Conservation (phyloP, 2,888 invertebrate species). For the Ophion ellenae region DNA sequence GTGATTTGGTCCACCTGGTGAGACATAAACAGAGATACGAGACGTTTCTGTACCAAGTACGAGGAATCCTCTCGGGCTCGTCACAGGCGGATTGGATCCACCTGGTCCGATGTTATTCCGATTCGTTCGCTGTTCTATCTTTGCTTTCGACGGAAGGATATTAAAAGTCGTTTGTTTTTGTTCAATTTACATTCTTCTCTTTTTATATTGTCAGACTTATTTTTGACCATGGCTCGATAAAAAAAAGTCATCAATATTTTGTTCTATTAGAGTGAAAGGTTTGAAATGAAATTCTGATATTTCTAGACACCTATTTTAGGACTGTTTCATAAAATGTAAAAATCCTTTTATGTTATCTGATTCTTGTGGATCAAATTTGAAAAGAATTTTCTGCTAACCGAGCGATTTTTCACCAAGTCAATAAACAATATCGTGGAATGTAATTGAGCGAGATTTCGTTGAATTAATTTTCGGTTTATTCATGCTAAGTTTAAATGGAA, state of each 20-base stretch:
- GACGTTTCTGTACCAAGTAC: constrained; percentile 63
- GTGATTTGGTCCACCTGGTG: constrained; percentile 80
- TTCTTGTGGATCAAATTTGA: no score
- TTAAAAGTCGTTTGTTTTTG: constrained; percentile 29
- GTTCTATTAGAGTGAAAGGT: neutral
- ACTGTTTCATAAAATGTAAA: no score
- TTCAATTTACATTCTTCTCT: constrained; percentile 6
- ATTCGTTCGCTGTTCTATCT: constrained; percentile 36
- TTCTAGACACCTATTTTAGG: no score
- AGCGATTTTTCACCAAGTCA: no score
- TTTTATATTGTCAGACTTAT: neutral
- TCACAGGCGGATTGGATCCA: constrained; percentile 76
- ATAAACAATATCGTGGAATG: no score
- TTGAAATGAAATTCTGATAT: no score
- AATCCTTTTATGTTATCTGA: no score
- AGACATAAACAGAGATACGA: constrained; percentile 76
- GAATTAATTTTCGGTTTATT: no score
- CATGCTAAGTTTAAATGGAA: no score
- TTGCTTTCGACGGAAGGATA: constrained; percentile 34
- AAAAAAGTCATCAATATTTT: neutral
- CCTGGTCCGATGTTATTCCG: constrained; percentile 71
- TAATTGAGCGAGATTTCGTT: no score
- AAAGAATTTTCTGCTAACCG: no score
- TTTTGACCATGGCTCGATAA: neutral
- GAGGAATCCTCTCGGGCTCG: constrained; percentile 70